phyloP scores from a whole-genome alignment of 2,888 invertebrate species.

The Prosapia bicincta region DNA sequence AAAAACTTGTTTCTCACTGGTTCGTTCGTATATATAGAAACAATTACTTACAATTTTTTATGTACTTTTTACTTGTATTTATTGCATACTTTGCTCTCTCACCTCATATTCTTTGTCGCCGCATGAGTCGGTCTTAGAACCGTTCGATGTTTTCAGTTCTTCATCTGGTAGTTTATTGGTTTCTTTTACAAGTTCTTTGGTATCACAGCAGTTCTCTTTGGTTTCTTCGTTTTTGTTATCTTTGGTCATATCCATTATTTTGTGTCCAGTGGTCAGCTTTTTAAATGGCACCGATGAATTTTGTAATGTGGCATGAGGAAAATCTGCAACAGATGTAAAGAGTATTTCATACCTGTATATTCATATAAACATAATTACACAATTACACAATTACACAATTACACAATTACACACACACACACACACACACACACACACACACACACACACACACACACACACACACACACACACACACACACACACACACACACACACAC shows the following conservation, averaged over 20 bases:
- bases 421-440: too few relatives aligned
- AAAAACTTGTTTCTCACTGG: too few relatives aligned
- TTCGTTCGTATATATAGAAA: too few relatives aligned
- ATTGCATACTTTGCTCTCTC: neutral
- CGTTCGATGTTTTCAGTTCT: neutral
- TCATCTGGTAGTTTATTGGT: neutral
- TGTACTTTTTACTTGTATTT: too few relatives aligned
- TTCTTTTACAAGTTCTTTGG: neutral
- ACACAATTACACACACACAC: too few relatives aligned
- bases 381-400: too few relatives aligned
- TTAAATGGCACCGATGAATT: neutral
- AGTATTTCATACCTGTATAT: too few relatives aligned
- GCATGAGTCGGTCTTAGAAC: neutral
- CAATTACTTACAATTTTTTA: too few relatives aligned
- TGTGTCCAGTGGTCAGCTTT: neutral
- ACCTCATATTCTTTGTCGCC: neutral
- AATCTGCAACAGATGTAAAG: neutral
- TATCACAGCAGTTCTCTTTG: neutral
- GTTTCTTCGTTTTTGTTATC: neutral
- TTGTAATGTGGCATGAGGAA: neutral
- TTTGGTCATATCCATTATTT: neutral
- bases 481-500: too few relatives aligned
- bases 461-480: too few relatives aligned
- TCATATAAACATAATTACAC: too few relatives aligned
- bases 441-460: too few relatives aligned